These are phyloP conservation scores for Drosophila meridiana DNA, from an alignment of 2,888 invertebrate genomes.

Conservation along the genomic window DNA sequence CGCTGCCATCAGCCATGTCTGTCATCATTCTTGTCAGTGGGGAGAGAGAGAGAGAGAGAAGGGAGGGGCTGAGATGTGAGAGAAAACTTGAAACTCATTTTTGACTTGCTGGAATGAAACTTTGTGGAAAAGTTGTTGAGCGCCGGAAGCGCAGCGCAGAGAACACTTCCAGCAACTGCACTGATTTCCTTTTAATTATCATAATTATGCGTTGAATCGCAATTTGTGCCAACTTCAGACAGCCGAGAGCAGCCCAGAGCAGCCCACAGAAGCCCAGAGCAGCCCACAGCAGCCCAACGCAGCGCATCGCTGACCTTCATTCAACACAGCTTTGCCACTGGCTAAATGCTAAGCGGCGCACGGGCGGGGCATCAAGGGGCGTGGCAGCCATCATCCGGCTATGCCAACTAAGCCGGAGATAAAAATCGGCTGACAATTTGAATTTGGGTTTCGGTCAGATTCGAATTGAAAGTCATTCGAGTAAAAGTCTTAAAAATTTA, in stretches of 20 bases:
- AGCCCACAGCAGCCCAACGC: not conserved
- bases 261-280: not conserved
- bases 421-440: constrained; percentile 9
- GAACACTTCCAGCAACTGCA: constrained; percentile 36
- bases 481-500: not conserved
- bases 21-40: constrained; percentile 30
- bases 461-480: not conserved
- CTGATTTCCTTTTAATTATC: constrained; percentile 75
- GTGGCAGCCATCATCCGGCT: not conserved
- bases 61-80: not conserved
- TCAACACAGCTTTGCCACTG: constrained; percentile 12
- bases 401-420: constrained; percentile 23
- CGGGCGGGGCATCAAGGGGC: not conserved
- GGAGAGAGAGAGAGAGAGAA: not conserved
- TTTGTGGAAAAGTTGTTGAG: constrained; percentile 43
- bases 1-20: constrained; percentile 11
- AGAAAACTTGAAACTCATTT: constrained; percentile 50
- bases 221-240: constrained; percentile 33
- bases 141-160: constrained; percentile 30
- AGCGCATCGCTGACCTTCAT: constrained; percentile 20
- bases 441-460: not conserved
- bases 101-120: constrained; percentile 51
- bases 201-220: constrained; percentile 65
- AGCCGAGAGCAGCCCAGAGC: not conserved
- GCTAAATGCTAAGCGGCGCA: constrained; percentile 3